These are phyloP conservation scores for Porphyrio hochstetteri DNA, from an alignment of 2,113 vertebrate genomes.

Conservation along the genomic window DNA sequence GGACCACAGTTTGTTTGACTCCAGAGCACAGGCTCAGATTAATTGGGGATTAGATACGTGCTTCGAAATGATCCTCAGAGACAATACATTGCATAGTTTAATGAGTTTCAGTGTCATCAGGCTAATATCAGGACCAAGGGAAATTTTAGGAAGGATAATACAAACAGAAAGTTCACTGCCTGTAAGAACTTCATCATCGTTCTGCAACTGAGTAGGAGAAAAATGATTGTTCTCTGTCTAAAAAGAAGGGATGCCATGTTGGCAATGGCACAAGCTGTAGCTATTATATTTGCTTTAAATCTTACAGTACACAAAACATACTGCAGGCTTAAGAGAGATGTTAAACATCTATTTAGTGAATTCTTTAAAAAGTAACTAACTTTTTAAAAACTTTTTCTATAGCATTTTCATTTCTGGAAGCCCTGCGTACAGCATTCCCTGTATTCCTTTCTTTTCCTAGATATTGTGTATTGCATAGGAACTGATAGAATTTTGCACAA, in stretches of 20 bases:
- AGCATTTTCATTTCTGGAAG: not conserved
- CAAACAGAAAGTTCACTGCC: not conserved
- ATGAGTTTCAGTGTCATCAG: not conserved
- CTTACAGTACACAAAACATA: not conserved
- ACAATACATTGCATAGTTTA: not conserved
- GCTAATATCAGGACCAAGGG: not conserved
- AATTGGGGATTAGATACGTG: not conserved
- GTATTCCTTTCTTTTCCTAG: not conserved
- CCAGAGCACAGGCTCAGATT: not conserved
- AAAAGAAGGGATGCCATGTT: not conserved
- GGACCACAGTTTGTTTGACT: not conserved
- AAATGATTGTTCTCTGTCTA: not conserved
- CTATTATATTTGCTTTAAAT: not conserved
- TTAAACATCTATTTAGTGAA: not conserved
- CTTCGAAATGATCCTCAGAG: not conserved
- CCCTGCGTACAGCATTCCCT: not conserved
- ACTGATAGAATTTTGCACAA: not conserved
- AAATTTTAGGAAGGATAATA: not conserved
- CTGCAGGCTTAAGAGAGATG: not conserved
- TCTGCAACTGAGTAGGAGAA: not conserved
- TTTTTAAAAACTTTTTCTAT: too few relatives aligned
- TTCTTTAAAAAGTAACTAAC: not conserved
- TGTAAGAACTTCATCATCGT: not conserved
- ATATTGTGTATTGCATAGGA: not conserved
- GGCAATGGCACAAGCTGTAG: not conserved